Evolutionary conservation across 2,797 vertebrate genomes (phyloP).

Genomic region (Lutjanus argentimaculatus): DNA sequence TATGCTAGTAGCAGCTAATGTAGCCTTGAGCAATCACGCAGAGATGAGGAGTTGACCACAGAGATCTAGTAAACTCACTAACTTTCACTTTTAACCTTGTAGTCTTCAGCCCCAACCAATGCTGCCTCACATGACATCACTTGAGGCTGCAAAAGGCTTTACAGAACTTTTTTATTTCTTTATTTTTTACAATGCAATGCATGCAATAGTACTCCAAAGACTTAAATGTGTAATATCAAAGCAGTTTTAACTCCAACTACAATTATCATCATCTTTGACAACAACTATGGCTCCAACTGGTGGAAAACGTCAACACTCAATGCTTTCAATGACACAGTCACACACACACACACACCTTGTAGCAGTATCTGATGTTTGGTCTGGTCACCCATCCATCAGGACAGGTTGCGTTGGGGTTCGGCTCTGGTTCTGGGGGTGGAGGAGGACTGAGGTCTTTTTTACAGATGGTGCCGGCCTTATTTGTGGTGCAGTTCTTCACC

Average conservation of each 20-base stretch:
- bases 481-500: constrained; percentile 89
- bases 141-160: too few species aligned
- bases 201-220: too few species aligned
- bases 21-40: too few species aligned
- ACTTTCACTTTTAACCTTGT: too few species aligned
- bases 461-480: constrained; percentile 93
- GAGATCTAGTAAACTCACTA: too few species aligned
- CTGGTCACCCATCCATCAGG: constrained; percentile 89
- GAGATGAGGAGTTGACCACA: too few species aligned
- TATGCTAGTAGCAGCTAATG: too few species aligned
- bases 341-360: constrained; percentile 88
- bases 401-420: constrained; percentile 85
- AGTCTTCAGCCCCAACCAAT: too few species aligned
- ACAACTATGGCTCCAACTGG: neutral
- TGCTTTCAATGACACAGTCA: neutral
- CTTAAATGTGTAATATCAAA: too few species aligned
- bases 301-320: neutral
- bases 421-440: constrained; percentile 79
- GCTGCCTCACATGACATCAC: too few species aligned
- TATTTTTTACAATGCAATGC: neutral
- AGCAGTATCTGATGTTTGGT: constrained; percentile 87
- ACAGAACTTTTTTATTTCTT: too few species aligned
- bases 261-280: too few species aligned
- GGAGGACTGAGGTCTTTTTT: constrained; percentile 85
- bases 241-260: neutral